Evolutionary conservation across 2,113 vertebrate species (phyloP).

Genomic region (Gymnocephalus cernua): DNA sequence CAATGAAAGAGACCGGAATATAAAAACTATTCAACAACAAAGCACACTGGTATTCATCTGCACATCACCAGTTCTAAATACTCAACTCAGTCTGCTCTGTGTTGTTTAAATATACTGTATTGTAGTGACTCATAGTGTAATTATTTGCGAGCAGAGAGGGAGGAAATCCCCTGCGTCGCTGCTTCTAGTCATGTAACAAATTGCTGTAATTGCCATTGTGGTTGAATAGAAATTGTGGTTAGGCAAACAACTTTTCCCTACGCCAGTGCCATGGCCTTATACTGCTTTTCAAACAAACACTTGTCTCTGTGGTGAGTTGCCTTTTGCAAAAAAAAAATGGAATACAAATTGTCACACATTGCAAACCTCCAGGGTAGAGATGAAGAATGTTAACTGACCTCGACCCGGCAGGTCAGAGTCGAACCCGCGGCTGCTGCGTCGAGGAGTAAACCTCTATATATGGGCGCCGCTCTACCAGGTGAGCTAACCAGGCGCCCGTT

Average conservation of each 20-base stretch:
- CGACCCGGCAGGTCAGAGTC: no score
- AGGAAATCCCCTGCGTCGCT: constrained; percentile 67
- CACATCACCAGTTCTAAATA: constrained; percentile 14
- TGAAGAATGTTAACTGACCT: not conserved
- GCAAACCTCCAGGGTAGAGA: constrained; percentile 3
- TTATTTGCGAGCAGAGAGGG: constrained; percentile 59
- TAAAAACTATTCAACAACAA: not conserved
- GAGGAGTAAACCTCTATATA: no score
- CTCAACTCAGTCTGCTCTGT: not conserved
- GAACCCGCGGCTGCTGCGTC: no score
- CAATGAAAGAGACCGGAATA: not conserved
- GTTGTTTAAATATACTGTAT: constrained; percentile 39
- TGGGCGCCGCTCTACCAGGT: no score
- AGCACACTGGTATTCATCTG: not conserved
- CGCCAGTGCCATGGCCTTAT: constrained; percentile 47
- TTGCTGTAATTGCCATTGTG: constrained; percentile 76
- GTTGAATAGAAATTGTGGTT: constrained; percentile 75
- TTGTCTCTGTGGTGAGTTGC: constrained; percentile 60
- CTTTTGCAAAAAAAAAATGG: not conserved
- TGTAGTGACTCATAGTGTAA: constrained; percentile 71
- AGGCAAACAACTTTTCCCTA: constrained; percentile 50
- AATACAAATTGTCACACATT: constrained; percentile 3
- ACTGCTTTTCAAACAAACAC: constrained; percentile 60
- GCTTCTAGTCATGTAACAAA: constrained; percentile 74
- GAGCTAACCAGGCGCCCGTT: not conserved